Evolutionary conservation across 92 coral and sea anemone species (phyloP).

Genomic region (Parazoanthus swiftii): DNA sequence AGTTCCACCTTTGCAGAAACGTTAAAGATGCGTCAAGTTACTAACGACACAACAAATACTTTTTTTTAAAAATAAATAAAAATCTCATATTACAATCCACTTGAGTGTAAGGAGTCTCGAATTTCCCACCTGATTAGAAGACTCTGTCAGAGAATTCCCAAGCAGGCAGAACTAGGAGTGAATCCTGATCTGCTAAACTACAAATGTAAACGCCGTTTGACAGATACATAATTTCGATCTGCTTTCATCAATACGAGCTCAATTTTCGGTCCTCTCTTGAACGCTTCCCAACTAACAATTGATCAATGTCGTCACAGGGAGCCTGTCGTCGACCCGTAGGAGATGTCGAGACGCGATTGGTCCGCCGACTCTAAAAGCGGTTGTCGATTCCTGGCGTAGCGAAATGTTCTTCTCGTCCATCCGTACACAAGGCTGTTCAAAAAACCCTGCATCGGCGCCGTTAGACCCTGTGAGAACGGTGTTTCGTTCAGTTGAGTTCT

Average conservation of each 20-base stretch:
- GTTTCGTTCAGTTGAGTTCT: neutral
- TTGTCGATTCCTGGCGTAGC: slow-evolving; percentile 60
- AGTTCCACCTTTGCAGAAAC: neutral
- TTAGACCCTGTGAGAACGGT: slow-evolving; percentile 60
- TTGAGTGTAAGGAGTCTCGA: neutral
- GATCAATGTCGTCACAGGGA: neutral
- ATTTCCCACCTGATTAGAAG: neutral
- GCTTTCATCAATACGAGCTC: neutral
- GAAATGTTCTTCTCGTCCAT: slow-evolving; percentile 90
- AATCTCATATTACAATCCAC: neutral
- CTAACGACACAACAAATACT: neutral
- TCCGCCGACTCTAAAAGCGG: slow-evolving; percentile 28
- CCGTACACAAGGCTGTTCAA: slow-evolving; percentile 93
- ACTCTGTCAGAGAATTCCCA: too few species aligned
- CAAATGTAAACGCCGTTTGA: too few species aligned
- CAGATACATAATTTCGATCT: neutral
- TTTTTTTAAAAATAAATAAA: too few species aligned
- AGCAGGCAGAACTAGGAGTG: too few species aligned
- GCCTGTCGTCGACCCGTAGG: slow-evolving; percentile 20
- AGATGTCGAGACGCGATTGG: neutral
- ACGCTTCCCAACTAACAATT: neutral
- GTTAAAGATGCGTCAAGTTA: neutral
- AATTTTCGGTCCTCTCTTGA: neutral
- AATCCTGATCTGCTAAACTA: too few species aligned
- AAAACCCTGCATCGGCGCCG: slow-evolving; percentile 97